Percentiles rank a stretch among this genome's conserved stretches.
phyloP scores from a whole-genome alignment of 1,140 invertebrate species.

The Nautilus pompilius region DNA sequence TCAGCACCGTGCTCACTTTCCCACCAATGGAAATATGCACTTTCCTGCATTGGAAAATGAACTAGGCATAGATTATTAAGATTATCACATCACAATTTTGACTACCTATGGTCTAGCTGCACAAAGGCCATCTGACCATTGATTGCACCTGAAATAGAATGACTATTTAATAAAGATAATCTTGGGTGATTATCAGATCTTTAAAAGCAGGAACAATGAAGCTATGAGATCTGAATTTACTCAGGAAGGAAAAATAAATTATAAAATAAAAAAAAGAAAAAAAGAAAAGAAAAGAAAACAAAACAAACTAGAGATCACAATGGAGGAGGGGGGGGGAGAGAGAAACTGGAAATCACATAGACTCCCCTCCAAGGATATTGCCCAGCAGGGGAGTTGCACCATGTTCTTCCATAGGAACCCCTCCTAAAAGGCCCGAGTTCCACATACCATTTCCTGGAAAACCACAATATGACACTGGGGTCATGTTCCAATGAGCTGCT shows the following conservation, averaged over 20 bases:
- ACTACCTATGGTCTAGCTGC: neutral
- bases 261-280: neutral
- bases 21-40: neutral
- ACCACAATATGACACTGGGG: neutral
- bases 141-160: neutral
- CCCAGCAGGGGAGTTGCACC: neutral
- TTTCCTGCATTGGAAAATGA: neutral
- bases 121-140: neutral
- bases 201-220: neutral
- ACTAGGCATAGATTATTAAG: neutral
- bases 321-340: neutral
- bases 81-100: neutral
- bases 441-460: slow-evolving; percentile 1
- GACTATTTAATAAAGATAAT: neutral
- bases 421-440: neutral
- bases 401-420: neutral
- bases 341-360: neutral
- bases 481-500: slow-evolving; percentile 1
- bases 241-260: neutral
- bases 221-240: slow-evolving; percentile 1
- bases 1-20: neutral
- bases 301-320: neutral
- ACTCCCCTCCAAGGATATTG: slow-evolving; percentile 1
- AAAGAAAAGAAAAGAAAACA: neutral
- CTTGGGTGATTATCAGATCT: slow-evolving; percentile 1